phyloP scores from a whole-genome alignment of 2,888 invertebrate genomes.

The Dinocampus coccinellae region DNA sequence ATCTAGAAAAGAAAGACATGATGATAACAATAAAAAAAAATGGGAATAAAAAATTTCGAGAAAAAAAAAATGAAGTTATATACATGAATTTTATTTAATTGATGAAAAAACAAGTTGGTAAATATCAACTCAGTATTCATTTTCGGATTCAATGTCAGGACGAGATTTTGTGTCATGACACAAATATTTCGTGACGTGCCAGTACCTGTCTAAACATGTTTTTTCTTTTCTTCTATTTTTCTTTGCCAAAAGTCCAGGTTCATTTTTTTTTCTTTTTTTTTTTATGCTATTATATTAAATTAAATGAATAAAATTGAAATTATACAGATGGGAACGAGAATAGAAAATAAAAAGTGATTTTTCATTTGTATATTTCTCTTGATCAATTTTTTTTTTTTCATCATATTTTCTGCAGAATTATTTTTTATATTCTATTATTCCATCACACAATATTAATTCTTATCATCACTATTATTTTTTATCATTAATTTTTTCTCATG shows the following conservation, averaged over 20 bases:
- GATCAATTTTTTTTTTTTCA: not conserved
- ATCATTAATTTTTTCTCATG: not conserved
- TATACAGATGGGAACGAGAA: not conserved
- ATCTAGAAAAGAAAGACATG: too few species aligned
- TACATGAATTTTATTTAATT: too few species aligned
- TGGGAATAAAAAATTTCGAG: too few species aligned
- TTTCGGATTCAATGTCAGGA: not conserved
- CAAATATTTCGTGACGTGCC: not conserved
- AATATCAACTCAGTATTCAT: too few species aligned
- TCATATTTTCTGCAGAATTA: too few species aligned
- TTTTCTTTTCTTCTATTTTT: not conserved
- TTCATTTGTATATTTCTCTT: not conserved
- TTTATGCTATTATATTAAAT: too few species aligned
- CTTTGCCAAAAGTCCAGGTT: not conserved
- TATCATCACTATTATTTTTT: not conserved
- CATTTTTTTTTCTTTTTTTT: not conserved
- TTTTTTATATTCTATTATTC: not conserved
- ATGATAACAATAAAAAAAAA: too few species aligned
- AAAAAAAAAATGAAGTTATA: too few species aligned
- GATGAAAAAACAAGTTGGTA: too few species aligned
- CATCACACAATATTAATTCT: not conserved
- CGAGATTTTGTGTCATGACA: too few species aligned
- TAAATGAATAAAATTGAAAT: too few species aligned
- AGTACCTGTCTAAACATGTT: not conserved
- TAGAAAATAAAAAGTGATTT: not conserved